Evolutionary conservation across 1,140 invertebrate genomes (phyloP).

Genomic region (Heterodera carotae): DNA sequence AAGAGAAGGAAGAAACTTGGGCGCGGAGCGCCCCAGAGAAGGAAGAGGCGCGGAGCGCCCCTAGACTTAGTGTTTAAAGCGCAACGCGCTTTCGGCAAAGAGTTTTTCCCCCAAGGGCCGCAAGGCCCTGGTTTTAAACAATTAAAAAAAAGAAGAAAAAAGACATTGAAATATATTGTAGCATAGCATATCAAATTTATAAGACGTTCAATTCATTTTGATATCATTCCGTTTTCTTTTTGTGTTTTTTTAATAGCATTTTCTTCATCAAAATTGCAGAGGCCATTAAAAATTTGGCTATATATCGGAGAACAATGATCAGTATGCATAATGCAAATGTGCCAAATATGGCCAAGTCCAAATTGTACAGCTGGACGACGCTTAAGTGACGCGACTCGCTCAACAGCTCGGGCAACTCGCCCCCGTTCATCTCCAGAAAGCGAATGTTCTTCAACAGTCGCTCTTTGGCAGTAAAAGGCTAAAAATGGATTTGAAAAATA

Average conservation of each 20-base stretch:
- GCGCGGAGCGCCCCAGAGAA: too few relatives aligned
- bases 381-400: constrained; percentile 29
- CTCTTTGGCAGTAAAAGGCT: constrained; percentile 38
- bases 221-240: neutral
- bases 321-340: neutral
- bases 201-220: too few relatives aligned
- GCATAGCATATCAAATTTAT: too few relatives aligned
- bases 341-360: constrained; percentile 16
- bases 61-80: too few relatives aligned
- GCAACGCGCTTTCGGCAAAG: too few relatives aligned
- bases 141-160: too few relatives aligned
- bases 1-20: too few relatives aligned
- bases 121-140: too few relatives aligned
- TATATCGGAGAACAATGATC: constrained; percentile 6
- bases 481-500: neutral
- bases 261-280: neutral
- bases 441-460: constrained; percentile 32
- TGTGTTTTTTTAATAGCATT: neutral
- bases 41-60: too few relatives aligned
- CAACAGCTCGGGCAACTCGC: constrained; percentile 33
- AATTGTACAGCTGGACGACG: constrained; percentile 28
- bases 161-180: too few relatives aligned
- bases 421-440: constrained; percentile 35
- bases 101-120: too few relatives aligned
- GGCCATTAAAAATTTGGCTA: neutral